Base-by-base conservation (phyloP, 53 echinoderm and acorn worm genomes). In the Patiria pectinifera region DNA sequence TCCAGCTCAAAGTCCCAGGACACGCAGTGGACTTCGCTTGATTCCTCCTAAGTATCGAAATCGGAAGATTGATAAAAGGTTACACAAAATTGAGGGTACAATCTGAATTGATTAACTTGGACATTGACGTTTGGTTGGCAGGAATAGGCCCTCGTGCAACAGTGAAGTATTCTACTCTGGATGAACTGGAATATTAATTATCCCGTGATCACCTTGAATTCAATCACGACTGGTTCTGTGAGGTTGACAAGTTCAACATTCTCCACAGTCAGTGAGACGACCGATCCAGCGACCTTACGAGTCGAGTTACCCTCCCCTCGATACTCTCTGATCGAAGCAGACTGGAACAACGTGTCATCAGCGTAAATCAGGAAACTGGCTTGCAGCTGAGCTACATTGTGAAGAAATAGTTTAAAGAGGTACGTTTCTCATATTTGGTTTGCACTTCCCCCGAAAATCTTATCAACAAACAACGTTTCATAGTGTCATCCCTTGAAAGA, bases 1-100 rank as follows among this genome's bases (percentile, higher is more conserved):
- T 95, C 74, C 80, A 89, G 78, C 13, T 35, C 86, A 58, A 95
- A 95, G 58, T 95, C 93, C 95, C 95, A 95, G 49, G 61, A 95
- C 44, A 95, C 95, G 69, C 95, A 95, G 3, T 86, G 59, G 60
- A 89, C 84, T 11, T 69, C 83, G 49, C 45, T 22, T 63, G 62
- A 21, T 66, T 85, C 85, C 21, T 71, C 71, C 47, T 71, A 45
- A 24, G 5, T 71, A 5, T 11, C 11, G 26, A 43, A n/a, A 76
- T n/a, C 76, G 21, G 19, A 66, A 66, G 66, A 66, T 4, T 13
- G 14, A 35, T 35, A 35, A 35, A 35, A 35, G 1, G 35, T 1
- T 35, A 35, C 35, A 35, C 35, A 0, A 35, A 35, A 35, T 35
- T 35, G 35, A 35, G 35, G 35, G 35, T 35, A 66, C 66, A 66